phyloP scores from a whole-genome alignment of 53 echinoderm and acorn worm genomes.

The Paracentrotus lividus region DNA sequence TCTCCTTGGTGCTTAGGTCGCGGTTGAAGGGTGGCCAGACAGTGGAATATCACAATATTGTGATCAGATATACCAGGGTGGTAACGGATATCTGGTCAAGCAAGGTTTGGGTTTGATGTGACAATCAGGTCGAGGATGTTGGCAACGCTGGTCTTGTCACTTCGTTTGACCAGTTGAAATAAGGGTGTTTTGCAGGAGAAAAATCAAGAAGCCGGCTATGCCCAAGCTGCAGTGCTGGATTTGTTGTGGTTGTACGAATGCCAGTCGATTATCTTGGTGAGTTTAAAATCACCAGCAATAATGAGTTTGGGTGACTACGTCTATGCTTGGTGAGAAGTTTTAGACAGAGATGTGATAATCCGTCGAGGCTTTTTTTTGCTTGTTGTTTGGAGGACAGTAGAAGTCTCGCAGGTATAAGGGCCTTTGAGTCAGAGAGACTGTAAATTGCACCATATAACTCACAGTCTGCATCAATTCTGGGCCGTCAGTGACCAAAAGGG shows the following conservation, averaged over 20 bases:
- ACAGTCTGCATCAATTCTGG: constrained; percentile 67
- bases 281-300: constrained; percentile 66
- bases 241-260: constrained; percentile 1
- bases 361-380: too few species aligned
- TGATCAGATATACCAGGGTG: too few species aligned
- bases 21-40: background rate
- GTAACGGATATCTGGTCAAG: too few species aligned
- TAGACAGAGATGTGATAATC: background rate
- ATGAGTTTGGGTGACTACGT: constrained; percentile 18
- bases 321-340: too few species aligned
- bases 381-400: too few species aligned
- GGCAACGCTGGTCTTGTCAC: constrained; percentile 61
- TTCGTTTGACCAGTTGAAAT: constrained; percentile 56
- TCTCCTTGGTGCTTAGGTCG: background rate
- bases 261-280: constrained; percentile 68
- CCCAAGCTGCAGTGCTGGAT: background rate
- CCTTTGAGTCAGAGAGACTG: constrained; percentile 63
- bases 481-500: constrained; percentile 31
- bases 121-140: constrained; percentile 69
- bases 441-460: constrained; percentile 64
- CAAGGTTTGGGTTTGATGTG: too few species aligned
- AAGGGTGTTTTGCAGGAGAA: too few species aligned
- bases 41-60: too few species aligned
- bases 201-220: constrained; percentile 57
- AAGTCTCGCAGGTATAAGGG: constrained; percentile 71